Conservation (phyloP, 53 echinoderm and acorn worm species). For the Crossaster papposus region DNA sequence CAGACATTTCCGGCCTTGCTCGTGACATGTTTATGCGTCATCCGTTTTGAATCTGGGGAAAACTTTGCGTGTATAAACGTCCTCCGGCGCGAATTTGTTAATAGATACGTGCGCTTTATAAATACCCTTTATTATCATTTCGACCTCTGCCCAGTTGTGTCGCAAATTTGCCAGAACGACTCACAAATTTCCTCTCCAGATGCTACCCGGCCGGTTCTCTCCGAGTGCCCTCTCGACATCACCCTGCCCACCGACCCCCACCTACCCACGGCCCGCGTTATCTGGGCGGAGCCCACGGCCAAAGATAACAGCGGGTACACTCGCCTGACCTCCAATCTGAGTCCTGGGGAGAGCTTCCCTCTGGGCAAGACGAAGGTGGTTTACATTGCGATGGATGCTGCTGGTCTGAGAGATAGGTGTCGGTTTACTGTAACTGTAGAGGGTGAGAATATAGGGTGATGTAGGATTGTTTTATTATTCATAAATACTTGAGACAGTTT, state of each 20-base stretch:
- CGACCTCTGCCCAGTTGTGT: too few species aligned
- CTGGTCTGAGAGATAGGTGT: constrained; percentile 56
- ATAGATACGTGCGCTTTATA: too few species aligned
- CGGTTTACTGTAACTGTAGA: constrained; percentile 62
- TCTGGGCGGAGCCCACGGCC: constrained; percentile 74
- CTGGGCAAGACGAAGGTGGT: constrained; percentile 62
- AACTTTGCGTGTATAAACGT: too few species aligned
- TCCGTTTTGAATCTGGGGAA: too few species aligned
- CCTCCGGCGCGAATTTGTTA: too few species aligned
- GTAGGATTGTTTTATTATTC: neutral
- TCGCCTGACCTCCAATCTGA: constrained; percentile 50
- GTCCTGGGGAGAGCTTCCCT: constrained; percentile 46
- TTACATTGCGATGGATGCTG: constrained; percentile 73
- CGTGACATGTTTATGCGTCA: too few species aligned
- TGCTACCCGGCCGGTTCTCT: constrained; percentile 45
- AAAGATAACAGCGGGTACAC: constrained; percentile 58
- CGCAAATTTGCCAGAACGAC: too few species aligned
- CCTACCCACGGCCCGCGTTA: constrained; percentile 16
- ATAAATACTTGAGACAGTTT: too few species aligned
- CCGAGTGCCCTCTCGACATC: constrained; percentile 56
- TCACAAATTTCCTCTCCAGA: constrained; percentile 22
- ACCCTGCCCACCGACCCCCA: constrained; percentile 28
- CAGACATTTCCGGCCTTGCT: too few species aligned
- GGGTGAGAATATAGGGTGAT: constrained; percentile 42
- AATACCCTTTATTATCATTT: too few species aligned